Evolutionary conservation across 2,888 invertebrate species (phyloP).

Genomic region (Lampropteryx suffumata): DNA sequence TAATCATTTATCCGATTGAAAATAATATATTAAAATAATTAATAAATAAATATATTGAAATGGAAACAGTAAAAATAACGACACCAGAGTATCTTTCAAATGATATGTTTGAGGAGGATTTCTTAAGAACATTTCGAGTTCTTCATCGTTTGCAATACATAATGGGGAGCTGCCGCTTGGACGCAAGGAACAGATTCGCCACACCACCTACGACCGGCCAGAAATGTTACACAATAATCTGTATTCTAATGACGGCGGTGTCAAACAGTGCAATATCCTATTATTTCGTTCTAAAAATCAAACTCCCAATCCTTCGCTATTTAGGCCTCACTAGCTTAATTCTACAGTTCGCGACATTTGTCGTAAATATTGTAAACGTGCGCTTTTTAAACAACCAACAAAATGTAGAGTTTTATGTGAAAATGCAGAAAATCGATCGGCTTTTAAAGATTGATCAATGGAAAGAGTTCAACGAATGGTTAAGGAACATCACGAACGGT

Average conservation of each 20-base stretch:
- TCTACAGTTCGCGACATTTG: conserved; percentile 36
- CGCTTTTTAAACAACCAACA: conserved; percentile 50
- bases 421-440: conserved; percentile 58
- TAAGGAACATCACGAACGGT: conserved; percentile 34
- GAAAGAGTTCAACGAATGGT: conserved; percentile 37
- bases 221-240: conserved; percentile 46
- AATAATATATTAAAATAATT: not conserved
- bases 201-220: conserved; percentile 51
- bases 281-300: conserved; percentile 24
- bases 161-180: conserved; percentile 52
- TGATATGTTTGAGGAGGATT: conserved; percentile 55
- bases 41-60: not conserved
- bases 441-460: conserved; percentile 51
- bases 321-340: conserved; percentile 30
- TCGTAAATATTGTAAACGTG: conserved; percentile 45
- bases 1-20: not conserved
- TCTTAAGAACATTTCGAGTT: conserved; percentile 43
- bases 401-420: conserved; percentile 51
- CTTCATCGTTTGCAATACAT: conserved; percentile 47
- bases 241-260: conserved; percentile 28
- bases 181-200: conserved; percentile 51
- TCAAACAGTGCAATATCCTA: conserved; percentile 25
- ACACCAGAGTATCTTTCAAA: conserved; percentile 51
- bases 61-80: conserved; percentile 20
- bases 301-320: conserved; percentile 27